These are phyloP conservation scores for Drosophila prosaltans DNA, from an alignment of 1,140 invertebrate genomes.

Conservation along the genomic window DNA sequence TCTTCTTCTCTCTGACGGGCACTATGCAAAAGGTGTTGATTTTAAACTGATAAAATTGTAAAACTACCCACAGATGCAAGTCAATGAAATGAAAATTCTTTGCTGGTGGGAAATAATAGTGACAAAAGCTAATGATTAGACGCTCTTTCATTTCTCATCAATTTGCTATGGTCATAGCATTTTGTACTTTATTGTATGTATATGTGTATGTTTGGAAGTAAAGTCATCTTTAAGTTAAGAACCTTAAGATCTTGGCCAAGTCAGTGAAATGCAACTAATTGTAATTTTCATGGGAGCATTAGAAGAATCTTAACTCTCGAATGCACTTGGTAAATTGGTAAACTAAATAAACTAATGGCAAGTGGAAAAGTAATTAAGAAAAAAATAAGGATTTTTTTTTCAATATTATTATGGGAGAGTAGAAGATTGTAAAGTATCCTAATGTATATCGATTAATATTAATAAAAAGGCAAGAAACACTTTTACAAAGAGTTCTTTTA, in stretches of 20 bases:
- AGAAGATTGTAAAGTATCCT: no score
- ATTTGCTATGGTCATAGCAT: conserved; percentile 55
- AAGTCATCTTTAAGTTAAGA: conserved; percentile 26
- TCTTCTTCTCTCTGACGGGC: conserved; percentile 27
- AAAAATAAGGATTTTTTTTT: no score
- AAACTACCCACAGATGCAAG: background rate
- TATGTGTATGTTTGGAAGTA: background rate
- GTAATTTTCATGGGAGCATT: conserved; percentile 49
- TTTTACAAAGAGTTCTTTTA: no score
- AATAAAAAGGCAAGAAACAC: no score
- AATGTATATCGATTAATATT: no score
- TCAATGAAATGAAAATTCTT: background rate
- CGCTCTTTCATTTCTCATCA: conserved; percentile 48
- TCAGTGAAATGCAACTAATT: conserved; percentile 55
- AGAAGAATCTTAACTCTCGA: background rate
- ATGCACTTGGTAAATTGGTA: no score
- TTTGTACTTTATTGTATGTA: no score
- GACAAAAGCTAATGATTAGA: conserved; percentile 58
- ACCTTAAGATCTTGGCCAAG: conserved; percentile 27
- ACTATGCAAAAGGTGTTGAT: conserved; percentile 53
- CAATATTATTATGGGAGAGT: no score
- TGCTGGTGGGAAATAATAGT: conserved; percentile 49
- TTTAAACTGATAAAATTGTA: conserved; percentile 34
- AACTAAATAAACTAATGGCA: no score
- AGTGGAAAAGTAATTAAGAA: no score